Evolutionary conservation across 2,113 vertebrate species (phyloP).

Genomic region (Indri indri): DNA sequence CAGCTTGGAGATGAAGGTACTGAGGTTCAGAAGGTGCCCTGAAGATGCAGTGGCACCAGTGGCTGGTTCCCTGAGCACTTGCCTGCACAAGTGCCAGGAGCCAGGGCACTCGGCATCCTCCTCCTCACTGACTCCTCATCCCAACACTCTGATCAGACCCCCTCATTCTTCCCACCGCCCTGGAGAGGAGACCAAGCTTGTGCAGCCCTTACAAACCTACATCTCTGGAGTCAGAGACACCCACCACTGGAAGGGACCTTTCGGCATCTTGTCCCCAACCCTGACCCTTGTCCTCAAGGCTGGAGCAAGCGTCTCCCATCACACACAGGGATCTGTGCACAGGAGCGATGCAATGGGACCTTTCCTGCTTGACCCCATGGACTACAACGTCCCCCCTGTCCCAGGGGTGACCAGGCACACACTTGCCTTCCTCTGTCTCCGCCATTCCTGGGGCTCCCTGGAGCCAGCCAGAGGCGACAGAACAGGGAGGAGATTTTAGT

Average conservation of each 20-base stretch:
- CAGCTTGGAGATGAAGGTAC: not conserved
- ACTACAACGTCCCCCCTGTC: not conserved
- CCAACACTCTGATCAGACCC: too few relatives aligned
- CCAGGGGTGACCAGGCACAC: not conserved
- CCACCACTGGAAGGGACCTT: not conserved
- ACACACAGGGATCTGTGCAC: not conserved
- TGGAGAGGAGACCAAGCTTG: not conserved
- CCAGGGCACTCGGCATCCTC: too few relatives aligned
- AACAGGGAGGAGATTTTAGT: not conserved
- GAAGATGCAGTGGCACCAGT: not conserved
- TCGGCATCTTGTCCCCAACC: not conserved
- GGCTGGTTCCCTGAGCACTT: too few relatives aligned
- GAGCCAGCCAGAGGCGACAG: not conserved
- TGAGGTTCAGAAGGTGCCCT: not conserved
- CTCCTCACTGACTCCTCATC: too few relatives aligned
- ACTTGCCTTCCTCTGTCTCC: not conserved
- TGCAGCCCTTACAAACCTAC: not conserved
- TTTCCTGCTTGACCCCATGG: not conserved
- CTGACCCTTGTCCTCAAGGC: not conserved
- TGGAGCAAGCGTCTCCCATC: not conserved
- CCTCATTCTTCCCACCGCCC: not conserved
- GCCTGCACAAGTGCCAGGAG: rapidly evolving
- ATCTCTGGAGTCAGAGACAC: rapidly evolving
- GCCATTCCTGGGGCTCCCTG: not conserved
- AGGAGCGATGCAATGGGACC: not conserved